Evolutionary conservation across 2,797 vertebrate species (phyloP), one percentile per base, ranked within the genome.

Genomic region (Choloepus didactylus): DNA sequence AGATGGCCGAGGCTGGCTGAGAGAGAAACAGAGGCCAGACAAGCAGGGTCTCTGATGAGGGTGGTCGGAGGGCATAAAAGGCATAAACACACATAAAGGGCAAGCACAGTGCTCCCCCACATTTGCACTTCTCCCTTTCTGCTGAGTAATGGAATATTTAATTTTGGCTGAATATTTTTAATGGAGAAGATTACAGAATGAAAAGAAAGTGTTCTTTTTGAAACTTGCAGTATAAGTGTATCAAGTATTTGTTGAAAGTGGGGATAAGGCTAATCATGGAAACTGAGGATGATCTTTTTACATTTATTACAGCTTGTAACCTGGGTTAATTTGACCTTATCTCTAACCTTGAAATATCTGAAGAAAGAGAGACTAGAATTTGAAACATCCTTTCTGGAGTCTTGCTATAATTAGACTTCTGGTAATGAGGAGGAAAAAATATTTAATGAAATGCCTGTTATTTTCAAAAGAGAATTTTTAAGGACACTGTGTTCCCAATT

Each of bases 261-360:
- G 89, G 14, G 67, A 84, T 92, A 94, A 15, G 25, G 64, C 84
- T 94, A 92, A 35, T 94, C 38, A 38, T 72, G 72, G 9, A 81
- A 77, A 35, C 11, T 29, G n/a, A 93, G 60, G 25, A 38, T 46
- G 14, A 88, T 77, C 76, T 49, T 88, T 80, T 56, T 27, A 89
- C 76, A 91, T 87, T 66, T 89, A 70, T 77, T 81, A 21, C 19
- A 73, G 38, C 21, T 44, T 51, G 79, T 83, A 70, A 19, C 23
- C 64, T 87, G 6, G 16, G 35, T 87, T 84, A 72, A 62, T 87
- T 66, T 92, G 51, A 91, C 29, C 31, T 84, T 54, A 10, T n/a
- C 12, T 66, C 41, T 8, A 90, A 80, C 64, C 69, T 75, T 82
- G 81, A 6, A 93, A 5, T 75, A n/a, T 70, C 41, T 89, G 31